Conservation (phyloP, 1,140 invertebrate genomes). For the Leptonema lineaticorne region DNA sequence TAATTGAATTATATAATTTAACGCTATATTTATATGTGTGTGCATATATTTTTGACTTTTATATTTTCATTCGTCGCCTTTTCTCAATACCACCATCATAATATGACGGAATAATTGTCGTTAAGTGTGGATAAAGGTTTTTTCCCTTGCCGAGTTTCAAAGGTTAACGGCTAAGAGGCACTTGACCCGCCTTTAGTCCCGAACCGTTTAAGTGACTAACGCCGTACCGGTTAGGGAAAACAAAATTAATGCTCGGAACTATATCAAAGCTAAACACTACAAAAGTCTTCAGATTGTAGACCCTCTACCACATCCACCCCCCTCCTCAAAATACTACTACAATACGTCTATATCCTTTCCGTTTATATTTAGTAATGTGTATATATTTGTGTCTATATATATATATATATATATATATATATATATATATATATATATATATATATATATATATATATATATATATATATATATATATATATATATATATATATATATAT, state of each 20-base stretch:
- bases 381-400: not conserved
- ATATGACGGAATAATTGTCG: constrained; percentile 31
- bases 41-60: too few species aligned
- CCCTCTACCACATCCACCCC: too few species aligned
- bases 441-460: not conserved
- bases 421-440: not conserved
- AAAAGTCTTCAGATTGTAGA: not conserved
- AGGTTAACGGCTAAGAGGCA: constrained; percentile 36
- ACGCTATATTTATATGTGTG: too few species aligned
- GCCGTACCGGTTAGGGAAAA: constrained; percentile 17
- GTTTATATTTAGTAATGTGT: not conserved
- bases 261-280: constrained; percentile 31
- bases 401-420: not conserved
- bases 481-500: not conserved
- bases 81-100: not conserved
- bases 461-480: not conserved
- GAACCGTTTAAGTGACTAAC: constrained; percentile 25
- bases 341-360: too few species aligned
- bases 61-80: not conserved
- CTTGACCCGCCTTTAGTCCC: constrained; percentile 30
- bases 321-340: too few species aligned
- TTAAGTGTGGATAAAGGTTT: constrained; percentile 28
- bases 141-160: constrained; percentile 14
- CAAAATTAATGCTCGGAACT: constrained; percentile 32
- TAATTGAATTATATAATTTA: too few species aligned